Evolutionary conservation across 2,113 vertebrate species (phyloP).

Genomic region (Pseudorhombus dupliciocellatus): DNA sequence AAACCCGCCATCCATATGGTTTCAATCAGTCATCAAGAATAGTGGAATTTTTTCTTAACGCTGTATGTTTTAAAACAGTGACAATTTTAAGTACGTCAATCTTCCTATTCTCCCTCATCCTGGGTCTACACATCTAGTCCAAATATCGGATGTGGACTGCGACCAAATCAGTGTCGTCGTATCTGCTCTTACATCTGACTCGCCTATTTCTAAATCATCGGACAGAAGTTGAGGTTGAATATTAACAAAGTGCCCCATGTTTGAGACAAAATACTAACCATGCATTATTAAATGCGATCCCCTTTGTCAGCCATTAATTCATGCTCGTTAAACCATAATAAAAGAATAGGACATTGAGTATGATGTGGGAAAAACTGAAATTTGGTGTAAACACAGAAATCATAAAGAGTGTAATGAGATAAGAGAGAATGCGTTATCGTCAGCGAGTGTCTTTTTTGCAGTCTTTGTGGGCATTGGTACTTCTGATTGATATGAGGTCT

Average conservation of each 20-base stretch:
- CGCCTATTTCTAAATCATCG: slow-evolving; percentile 57
- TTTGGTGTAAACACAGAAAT: slow-evolving; percentile 65
- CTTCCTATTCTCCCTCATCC: neutral
- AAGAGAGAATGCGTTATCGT: slow-evolving; percentile 68
- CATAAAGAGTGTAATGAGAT: slow-evolving; percentile 57
- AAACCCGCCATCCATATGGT: neutral
- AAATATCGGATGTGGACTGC: slow-evolving; percentile 23
- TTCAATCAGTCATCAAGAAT: neutral
- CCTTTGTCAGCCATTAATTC: slow-evolving; percentile 75
- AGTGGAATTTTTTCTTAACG: too few relatives aligned
- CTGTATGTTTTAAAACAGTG: neutral
- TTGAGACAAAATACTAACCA: slow-evolving; percentile 62
- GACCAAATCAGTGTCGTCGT: slow-evolving; percentile 56
- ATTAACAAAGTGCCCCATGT: slow-evolving; percentile 77
- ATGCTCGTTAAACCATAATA: slow-evolving; percentile 73
- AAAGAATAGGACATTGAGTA: slow-evolving; percentile 70
- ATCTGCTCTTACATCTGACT: slow-evolving; percentile 53
- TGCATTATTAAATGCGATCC: slow-evolving; percentile 78
- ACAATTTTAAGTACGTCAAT: neutral
- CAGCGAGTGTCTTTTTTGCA: slow-evolving; percentile 54
- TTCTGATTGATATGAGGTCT: slow-evolving; percentile 54
- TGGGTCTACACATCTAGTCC: slow-evolving; percentile 14
- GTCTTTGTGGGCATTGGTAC: slow-evolving; percentile 46
- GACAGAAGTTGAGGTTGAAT: slow-evolving; percentile 67
- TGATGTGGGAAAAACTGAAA: slow-evolving; percentile 63